Evolutionary conservation across 2,113 vertebrate genomes (phyloP), one percentile per base, ranked within the genome.

Genomic region (Daubentonia madagascariensis): DNA sequence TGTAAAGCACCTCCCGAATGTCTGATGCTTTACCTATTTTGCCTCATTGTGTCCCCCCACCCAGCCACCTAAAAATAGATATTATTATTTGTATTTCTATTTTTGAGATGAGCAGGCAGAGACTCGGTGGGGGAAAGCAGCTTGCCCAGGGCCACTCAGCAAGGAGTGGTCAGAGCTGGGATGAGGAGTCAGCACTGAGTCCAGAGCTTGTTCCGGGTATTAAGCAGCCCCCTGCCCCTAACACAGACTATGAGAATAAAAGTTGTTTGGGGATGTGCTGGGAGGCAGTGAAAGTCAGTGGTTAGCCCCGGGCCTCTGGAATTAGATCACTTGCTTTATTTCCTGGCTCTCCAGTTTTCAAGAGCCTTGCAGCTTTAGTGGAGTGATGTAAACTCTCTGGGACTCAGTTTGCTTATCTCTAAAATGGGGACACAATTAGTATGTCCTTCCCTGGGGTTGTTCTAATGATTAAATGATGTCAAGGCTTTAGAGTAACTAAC

Each of bases 191-290:
- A 1, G 68, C 0, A 0, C 22, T 28, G 85, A 48, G 37, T 48
- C 50, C 25, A 68, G 73, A 7, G 8, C 22, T 67, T 16, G 23
- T 7, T 4, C 17, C 0, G 0, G 25, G 28, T 6, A 14, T 6
- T 3, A 14, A 85, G 63, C 6, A 37, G 45, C 10, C 35, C 0
- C 6, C 9, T 35, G 10, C 13, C 52, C 3, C 75, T 35, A 18
- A 2, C 7, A 30, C 0, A 1, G 57, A 9, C 10, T 1, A 13
- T 6, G 4, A 28, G 11, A 20, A 28, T n/a, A 52, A 3, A 17
- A 1, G 23, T 48, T 59, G 43, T 8, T 1, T 13, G 0, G 43
- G 45, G 61, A 23, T 43, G 6, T 1, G 1, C 8, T 18, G 3
- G 37, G 73, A 70, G 57, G 30, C 7, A 23, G 14, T 6, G 35